Percentiles rank a stretch among this genome's conserved stretches.
Conservation (phyloP, 2,113 vertebrate species). For the Grammomys surdaster region DNA sequence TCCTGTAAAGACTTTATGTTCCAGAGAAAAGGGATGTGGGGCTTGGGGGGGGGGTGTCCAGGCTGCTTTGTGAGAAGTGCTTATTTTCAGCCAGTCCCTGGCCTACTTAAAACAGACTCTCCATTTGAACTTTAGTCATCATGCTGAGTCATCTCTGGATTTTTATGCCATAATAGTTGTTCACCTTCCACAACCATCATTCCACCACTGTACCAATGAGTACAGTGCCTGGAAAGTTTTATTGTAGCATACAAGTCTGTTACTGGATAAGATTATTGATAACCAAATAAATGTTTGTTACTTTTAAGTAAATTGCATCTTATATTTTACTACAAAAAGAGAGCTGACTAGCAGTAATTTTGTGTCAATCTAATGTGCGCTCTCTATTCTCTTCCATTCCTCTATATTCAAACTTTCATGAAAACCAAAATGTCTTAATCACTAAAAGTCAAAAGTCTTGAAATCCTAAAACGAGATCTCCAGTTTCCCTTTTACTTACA, state of each 20-base stretch:
- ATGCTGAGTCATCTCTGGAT: not conserved
- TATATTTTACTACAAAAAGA: not conserved
- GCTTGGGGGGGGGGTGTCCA: too few relatives aligned
- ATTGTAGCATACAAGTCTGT: not conserved
- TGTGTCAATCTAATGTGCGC: not conserved
- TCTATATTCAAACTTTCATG: not conserved
- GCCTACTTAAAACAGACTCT: not conserved
- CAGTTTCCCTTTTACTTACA: not conserved
- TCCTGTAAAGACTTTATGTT: too few relatives aligned
- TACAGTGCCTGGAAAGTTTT: not conserved
- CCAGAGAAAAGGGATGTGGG: too few relatives aligned
- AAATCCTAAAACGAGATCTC: not conserved
- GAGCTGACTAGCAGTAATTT: not conserved
- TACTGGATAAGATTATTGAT: not conserved
- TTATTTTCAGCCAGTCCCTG: not conserved
- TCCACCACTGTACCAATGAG: not conserved
- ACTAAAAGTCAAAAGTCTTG: not conserved
- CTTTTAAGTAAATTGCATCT: not conserved
- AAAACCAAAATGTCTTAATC: not conserved
- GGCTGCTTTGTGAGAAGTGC: not conserved
- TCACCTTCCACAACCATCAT: not conserved
- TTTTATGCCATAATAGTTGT: not conserved
- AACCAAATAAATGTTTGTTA: not conserved
- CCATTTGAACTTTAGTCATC: not conserved
- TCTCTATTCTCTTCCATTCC: not conserved